Conservation (phyloP, 1,140 invertebrate species). For the Drosophila miranda region DNA sequence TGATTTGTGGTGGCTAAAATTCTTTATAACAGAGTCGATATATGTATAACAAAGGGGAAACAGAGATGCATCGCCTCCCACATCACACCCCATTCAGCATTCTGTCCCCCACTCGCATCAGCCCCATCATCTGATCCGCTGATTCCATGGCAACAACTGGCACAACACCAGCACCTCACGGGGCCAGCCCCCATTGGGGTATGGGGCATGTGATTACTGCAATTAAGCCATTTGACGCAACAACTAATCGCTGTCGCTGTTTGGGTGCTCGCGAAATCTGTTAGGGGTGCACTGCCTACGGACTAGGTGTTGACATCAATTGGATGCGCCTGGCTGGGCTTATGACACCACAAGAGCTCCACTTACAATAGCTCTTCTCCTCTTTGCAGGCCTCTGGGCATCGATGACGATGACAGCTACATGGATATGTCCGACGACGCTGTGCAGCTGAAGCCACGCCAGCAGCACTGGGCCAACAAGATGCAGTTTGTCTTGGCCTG, state of each 20-base stretch:
- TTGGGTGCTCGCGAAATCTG: slow-evolving; percentile 34
- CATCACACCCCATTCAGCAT: no score
- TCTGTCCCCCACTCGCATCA: slow-evolving; percentile 22
- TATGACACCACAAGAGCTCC: background rate
- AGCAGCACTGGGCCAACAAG: slow-evolving; percentile 94
- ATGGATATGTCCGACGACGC: slow-evolving; percentile 86
- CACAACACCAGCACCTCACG: slow-evolving; percentile 37
- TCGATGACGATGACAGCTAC: slow-evolving; percentile 87
- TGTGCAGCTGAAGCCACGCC: slow-evolving; percentile 87
- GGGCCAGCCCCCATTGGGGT: slow-evolving; percentile 52
- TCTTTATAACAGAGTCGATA: no score
- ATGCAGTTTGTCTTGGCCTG: slow-evolving; percentile 95
- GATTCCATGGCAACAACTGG: slow-evolving; percentile 51
- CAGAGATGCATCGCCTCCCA: no score
- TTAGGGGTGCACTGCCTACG: slow-evolving; percentile 12
- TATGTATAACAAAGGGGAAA: no score
- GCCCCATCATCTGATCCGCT: slow-evolving; percentile 18
- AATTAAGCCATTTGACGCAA: slow-evolving; percentile 72
- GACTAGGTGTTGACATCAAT: slow-evolving; percentile 59
- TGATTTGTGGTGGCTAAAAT: no score
- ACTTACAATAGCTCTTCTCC: slow-evolving; percentile 25
- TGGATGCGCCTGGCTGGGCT: slow-evolving; percentile 45
- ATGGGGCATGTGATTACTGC: slow-evolving; percentile 61
- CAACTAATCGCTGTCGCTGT: slow-evolving; percentile 34
- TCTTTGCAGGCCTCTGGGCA: slow-evolving; percentile 85